Evolutionary conservation across 1,140 invertebrate species (phyloP).

Genomic region (Ceratina australensis): DNA sequence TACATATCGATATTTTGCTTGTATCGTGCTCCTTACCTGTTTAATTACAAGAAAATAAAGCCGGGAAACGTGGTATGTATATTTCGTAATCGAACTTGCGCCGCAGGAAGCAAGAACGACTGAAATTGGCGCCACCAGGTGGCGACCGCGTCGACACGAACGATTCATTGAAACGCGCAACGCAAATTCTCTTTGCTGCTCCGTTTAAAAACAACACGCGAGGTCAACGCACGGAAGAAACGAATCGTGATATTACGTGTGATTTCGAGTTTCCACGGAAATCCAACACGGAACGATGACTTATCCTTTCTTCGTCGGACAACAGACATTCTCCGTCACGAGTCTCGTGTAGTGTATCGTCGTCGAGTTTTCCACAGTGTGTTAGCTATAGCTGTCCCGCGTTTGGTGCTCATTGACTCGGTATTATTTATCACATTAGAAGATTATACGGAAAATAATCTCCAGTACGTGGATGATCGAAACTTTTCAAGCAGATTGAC

Average conservation of each 20-base stretch:
- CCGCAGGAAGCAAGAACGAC: not conserved
- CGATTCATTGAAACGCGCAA: not conserved
- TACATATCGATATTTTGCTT: no score
- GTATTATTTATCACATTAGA: not conserved
- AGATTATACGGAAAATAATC: not conserved
- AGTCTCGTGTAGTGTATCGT: not conserved
- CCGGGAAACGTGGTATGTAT: not conserved
- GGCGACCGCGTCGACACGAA: not conserved
- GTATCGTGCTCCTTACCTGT: no score
- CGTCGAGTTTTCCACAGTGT: not conserved
- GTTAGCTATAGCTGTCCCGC: not conserved
- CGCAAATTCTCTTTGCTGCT: not conserved
- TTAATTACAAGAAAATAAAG: no score
- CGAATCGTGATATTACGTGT: not conserved
- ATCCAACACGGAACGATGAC: not conserved
- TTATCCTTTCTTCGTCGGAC: not conserved
- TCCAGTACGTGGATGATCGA: slow-evolving; percentile 12
- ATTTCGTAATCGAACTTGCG: slow-evolving; percentile 13
- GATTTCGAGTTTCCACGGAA: not conserved
- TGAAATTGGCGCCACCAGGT: slow-evolving; percentile 3
- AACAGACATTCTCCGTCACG: not conserved
- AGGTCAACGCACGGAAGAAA: slow-evolving; percentile 11
- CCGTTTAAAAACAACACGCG: slow-evolving; percentile 12
- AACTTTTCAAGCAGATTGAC: slow-evolving; percentile 11
- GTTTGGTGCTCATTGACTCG: not conserved